A percentile compares a stretch with the other conserved stretches of the same genome.
Evolutionary conservation across 2,113 vertebrate genomes (phyloP).

Genomic region (Lethenteron camtschaticum): DNA sequence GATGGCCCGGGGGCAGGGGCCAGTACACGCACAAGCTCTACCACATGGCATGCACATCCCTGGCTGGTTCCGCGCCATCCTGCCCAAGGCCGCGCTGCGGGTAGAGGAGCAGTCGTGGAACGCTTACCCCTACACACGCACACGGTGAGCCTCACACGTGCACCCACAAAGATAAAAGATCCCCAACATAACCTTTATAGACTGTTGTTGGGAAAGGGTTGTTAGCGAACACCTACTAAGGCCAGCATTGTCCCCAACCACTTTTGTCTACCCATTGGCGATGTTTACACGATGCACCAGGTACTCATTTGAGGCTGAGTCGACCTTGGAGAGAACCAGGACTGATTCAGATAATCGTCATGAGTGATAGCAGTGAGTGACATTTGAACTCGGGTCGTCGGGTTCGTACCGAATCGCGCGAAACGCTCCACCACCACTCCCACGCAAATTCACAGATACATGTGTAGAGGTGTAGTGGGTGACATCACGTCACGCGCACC

Average conservation of each 20-base stretch:
- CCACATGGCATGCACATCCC: constrained; percentile 96
- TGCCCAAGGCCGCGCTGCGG: constrained; percentile 74
- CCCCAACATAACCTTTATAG: too few species aligned
- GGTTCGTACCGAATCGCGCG: too few species aligned
- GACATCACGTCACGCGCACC: too few species aligned
- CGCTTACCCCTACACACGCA: constrained; percentile 78
- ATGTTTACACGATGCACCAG: not conserved
- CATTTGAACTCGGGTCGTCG: too few species aligned
- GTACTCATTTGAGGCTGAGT: too few species aligned
- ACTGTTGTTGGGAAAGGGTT: too few species aligned
- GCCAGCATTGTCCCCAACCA: not conserved
- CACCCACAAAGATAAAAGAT: not conserved
- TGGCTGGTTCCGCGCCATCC: constrained; percentile 78
- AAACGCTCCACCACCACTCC: too few species aligned
- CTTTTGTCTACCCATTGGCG: not conserved
- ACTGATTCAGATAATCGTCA: too few species aligned
- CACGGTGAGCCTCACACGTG: constrained; percentile 29
- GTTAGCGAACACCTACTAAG: not conserved
- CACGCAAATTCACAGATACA: too few species aligned
- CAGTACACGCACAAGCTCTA: constrained; percentile 94
- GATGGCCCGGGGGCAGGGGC: constrained; percentile 66
- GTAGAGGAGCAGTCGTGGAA: constrained; percentile 95
- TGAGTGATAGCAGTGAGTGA: too few species aligned
- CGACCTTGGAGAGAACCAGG: too few species aligned
- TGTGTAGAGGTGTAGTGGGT: too few species aligned